These are phyloP conservation scores for Mustela nigripes DNA, from an alignment of 2,113 vertebrate species.

Conservation along the genomic window DNA sequence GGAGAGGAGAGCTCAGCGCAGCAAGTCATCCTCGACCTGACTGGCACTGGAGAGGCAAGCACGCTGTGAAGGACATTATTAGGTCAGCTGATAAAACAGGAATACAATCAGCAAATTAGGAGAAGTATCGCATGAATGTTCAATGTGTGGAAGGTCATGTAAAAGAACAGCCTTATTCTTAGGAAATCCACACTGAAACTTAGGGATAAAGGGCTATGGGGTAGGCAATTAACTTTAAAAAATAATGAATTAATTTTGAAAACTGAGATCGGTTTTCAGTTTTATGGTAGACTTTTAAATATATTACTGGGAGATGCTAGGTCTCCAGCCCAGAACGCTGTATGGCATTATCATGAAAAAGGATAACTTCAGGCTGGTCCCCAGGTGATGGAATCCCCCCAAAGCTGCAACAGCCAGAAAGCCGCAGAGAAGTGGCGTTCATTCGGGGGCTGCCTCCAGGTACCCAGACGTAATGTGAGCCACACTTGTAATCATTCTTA, in stretches of 20 bases:
- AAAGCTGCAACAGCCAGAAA: neutral
- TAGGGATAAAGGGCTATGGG: neutral
- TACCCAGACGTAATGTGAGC: neutral
- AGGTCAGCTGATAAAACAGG: neutral
- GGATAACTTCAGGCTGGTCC: neutral
- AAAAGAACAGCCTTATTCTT: neutral
- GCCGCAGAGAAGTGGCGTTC: neutral
- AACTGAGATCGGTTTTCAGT: neutral
- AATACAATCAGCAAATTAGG: neutral
- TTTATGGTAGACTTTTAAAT: constrained; percentile 47
- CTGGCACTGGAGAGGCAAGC: neutral
- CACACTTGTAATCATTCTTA: neutral
- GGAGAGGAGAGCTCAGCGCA: neutral
- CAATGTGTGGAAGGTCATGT: neutral
- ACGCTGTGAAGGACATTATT: neutral
- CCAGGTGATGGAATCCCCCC: neutral
- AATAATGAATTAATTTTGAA: neutral
- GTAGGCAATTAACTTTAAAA: neutral
- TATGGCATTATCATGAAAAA: neutral
- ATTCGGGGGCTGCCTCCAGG: neutral
- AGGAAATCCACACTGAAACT: neutral
- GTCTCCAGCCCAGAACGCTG: neutral
- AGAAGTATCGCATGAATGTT: neutral
- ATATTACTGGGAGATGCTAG: neutral
- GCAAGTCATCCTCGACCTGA: neutral